Base-by-base conservation (phyloP, 2,888 invertebrate genomes). In the Tryphoninae sp. region DNA sequence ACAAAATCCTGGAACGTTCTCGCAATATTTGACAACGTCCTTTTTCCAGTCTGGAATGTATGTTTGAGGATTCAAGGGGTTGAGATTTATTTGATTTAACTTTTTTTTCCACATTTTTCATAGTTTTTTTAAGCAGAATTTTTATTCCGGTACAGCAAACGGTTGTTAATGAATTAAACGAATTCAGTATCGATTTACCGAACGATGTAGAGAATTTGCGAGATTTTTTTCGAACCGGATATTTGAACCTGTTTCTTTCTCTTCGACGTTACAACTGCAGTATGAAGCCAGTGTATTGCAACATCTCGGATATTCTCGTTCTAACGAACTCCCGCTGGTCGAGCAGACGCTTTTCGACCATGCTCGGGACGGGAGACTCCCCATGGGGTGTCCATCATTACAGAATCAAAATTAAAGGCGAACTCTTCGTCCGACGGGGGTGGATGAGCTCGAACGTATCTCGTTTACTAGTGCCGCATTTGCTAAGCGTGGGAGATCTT, bases 271-370 rank as follows among this genome's bases (percentile, higher is more conserved):
- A 19, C 55, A 55, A 55, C 51, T 51, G 51, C 51, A 51, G 16
- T 51, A 51, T 13, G 23, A 2, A 23, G 59, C 61, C 53, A 77
- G 45, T 58, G 16, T 33, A 33, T 33, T 33, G 33, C 33, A 33
- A 22, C 68, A 69, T 59, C 49, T 62, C 58, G 16, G 11, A 73
- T 64, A 76, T 75, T 71, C 74, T 75, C 61, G 67, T 81, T 72
- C 84, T 89, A 88, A 88, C 87, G 88, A 88, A 87, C 88, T 85
- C 88, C 87, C 79, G 87, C 87, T 85, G 88, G n/a, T 84, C 78
- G 80, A 78, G 69, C 81, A 83, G 80, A 81, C 87, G 84, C 86
- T 87, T 83, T 86, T 62, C 80, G 81, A 80, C 75, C 19, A 72
- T 68, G 80, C 81, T 23, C 71, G 67, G 80, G 19, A 16, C 33